Base-by-base conservation (phyloP, 64 coral and sea anemone genomes). In the Stylophora pistillata region DNA sequence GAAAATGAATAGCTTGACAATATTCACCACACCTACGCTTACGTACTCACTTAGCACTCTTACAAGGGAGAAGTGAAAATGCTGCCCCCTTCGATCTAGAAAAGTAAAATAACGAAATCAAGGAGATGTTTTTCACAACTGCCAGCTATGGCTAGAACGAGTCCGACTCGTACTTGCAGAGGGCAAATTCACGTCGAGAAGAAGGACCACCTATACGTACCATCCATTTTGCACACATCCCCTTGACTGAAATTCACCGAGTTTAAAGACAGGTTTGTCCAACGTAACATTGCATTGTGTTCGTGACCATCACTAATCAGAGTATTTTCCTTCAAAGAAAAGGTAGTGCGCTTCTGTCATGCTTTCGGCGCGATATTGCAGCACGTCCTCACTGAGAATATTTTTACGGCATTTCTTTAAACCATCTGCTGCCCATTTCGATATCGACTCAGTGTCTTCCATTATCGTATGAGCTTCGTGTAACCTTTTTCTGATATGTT, bases 391-490 rank as follows among this genome's bases (percentile, higher is more conserved):
- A 37, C 91, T 82, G 56, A 95, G 76, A 23, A 95, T 7, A 14
- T 95, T 75, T 85, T 91, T 83, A 66, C 69, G 78, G 54, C 93
- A 91, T 55, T 76, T 58, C 53, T 82, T 58, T 11, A 95, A 72
- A 53, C 57, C 81, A 16, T 95, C 82, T 55, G 81, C 87, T 1
- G 83, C 93, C 68, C 1, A 77, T 62, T 91, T 62, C 68, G 91
- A 20, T 95, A 88, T n/a, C n/a, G n/a, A n/a, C n/a, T n/a, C n/a
- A n/a, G n/a, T n/a, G n/a, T n/a, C n/a, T n/a, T n/a, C n/a, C 15
- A 91, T 54, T 26, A 87, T 58, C 3, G 18, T 5, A 41, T 95
- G 41, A 32, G 86, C 76, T 17, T 95, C 93, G 41, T 58, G 80
- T 53, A 87, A 74, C 15, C 66, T 85, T 0, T 56, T 64, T 20